Conservation (phyloP, 2,888 invertebrate genomes). For the Platycheirus rosarum region DNA sequence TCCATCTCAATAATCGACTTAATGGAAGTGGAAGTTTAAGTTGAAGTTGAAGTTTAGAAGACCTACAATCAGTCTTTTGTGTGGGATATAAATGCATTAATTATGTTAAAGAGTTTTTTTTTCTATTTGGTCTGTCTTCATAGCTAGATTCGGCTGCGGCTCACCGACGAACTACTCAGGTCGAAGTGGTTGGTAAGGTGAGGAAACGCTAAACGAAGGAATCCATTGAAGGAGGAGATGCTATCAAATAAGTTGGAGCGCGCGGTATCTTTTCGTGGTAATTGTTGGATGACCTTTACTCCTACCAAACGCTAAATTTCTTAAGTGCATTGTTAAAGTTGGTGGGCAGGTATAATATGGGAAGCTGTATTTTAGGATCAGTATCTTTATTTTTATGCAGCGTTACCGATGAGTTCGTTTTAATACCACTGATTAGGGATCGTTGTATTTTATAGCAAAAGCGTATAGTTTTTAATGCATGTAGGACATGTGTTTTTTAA, state of each 20-base stretch:
- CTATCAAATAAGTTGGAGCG: conserved; percentile 31
- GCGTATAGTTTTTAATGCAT: conserved; percentile 32
- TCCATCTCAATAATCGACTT: conserved; percentile 70
- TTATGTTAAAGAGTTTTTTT: conserved; percentile 67
- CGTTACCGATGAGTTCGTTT: conserved; percentile 15
- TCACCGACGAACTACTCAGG: conserved; percentile 19
- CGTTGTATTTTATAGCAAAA: conserved; percentile 15
- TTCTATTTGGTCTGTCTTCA: conserved; percentile 37
- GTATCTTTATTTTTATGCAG: not conserved
- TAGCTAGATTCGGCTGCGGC: not conserved
- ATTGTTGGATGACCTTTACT: conserved; percentile 52
- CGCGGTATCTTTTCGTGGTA: conserved; percentile 37
- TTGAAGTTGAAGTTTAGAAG: conserved; percentile 53
- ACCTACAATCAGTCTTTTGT: conserved; percentile 65
- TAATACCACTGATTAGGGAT: conserved; percentile 14
- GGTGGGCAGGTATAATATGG: conserved; percentile 20
- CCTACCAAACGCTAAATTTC: conserved; percentile 55
- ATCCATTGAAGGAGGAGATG: conserved; percentile 24
- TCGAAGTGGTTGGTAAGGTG: conserved; percentile 51
- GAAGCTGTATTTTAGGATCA: conserved; percentile 9
- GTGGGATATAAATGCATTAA: conserved; percentile 73
- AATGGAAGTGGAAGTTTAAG: conserved; percentile 66
- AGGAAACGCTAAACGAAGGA: conserved; percentile 38
- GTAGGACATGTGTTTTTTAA: conserved; percentile 21
- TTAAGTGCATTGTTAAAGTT: conserved; percentile 46